phyloP scores from a whole-genome alignment of 2,113 vertebrate species.

The Tiliqua scincoides region DNA sequence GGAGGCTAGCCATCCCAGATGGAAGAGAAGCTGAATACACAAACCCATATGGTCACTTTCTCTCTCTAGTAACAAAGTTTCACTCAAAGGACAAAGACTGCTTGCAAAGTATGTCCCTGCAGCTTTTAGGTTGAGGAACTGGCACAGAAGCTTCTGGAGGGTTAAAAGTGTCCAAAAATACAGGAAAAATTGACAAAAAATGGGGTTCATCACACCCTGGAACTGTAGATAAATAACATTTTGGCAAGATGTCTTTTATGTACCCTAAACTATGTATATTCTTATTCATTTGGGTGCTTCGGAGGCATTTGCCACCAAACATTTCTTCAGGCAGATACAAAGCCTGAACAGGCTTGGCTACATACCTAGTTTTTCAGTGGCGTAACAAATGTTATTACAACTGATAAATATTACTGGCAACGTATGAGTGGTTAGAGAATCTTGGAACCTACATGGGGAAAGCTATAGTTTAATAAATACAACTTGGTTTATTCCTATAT shows the following conservation, averaged over 20 bases:
- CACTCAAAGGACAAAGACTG: no score
- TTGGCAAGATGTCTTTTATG: neutral
- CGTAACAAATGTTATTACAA: neutral
- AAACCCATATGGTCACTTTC: no score
- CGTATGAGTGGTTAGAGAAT: neutral
- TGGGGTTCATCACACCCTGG: no score
- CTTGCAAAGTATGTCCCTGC: no score
- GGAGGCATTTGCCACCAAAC: neutral
- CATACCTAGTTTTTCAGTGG: neutral
- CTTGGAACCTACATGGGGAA: neutral
- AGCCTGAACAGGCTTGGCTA: neutral
- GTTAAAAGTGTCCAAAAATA: no score
- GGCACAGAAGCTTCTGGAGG: no score
- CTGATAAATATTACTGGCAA: neutral
- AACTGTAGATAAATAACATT: neutral
- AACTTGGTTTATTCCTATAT: neutral
- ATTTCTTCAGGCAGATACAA: neutral
- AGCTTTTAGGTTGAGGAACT: no score
- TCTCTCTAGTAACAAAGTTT: no score
- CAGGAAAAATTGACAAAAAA: no score
- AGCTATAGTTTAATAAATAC: neutral
- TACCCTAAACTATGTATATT: neutral
- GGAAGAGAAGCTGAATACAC: no score
- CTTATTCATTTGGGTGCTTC: neutral
- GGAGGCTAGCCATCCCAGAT: no score